These are phyloP conservation scores for Drosophila demipolita DNA, from an alignment of 2,888 invertebrate species.

Conservation along the genomic window DNA sequence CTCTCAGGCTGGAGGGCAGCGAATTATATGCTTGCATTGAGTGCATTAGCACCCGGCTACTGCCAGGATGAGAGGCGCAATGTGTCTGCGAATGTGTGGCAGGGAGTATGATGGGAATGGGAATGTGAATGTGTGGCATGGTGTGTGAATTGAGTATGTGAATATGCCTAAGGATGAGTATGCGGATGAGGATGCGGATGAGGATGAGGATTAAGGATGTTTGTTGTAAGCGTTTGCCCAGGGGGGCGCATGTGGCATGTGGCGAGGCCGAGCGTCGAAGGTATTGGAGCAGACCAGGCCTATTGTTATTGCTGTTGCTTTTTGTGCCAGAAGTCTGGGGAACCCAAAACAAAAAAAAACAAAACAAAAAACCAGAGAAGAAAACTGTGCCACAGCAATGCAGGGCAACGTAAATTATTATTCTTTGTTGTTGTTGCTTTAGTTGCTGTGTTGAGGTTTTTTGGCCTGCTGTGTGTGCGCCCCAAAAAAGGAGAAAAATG, in stretches of 20 bases:
- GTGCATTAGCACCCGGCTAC: slow-evolving; percentile 76
- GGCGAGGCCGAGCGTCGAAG: slow-evolving; percentile 55
- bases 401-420: slow-evolving; percentile 64
- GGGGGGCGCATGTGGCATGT: slow-evolving; percentile 45
- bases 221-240: slow-evolving; percentile 73
- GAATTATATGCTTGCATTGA: slow-evolving; percentile 77
- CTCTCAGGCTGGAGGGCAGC: slow-evolving; percentile 69
- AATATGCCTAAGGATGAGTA: neutral
- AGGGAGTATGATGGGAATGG: slow-evolving; percentile 4
- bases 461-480: slow-evolving; percentile 46
- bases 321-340: slow-evolving; percentile 1
- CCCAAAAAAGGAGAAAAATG: slow-evolving; percentile 61
- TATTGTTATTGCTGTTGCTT: slow-evolving; percentile 46
- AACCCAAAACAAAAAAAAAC: slow-evolving; percentile 35
- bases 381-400: slow-evolving; percentile 70
- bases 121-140: neutral
- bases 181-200: neutral
- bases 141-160: neutral
- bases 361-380: no score
- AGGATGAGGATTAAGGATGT: slow-evolving; percentile 62
- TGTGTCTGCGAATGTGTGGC: slow-evolving; percentile 26
- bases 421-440: slow-evolving; percentile 26
- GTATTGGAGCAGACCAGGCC: slow-evolving; percentile 49
- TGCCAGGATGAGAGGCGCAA: slow-evolving; percentile 40
- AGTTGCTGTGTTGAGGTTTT: slow-evolving; percentile 40